These are phyloP conservation scores for Emydoidea blandingii DNA, from an alignment of 2,797 vertebrate genomes.

Conservation along the genomic window DNA sequence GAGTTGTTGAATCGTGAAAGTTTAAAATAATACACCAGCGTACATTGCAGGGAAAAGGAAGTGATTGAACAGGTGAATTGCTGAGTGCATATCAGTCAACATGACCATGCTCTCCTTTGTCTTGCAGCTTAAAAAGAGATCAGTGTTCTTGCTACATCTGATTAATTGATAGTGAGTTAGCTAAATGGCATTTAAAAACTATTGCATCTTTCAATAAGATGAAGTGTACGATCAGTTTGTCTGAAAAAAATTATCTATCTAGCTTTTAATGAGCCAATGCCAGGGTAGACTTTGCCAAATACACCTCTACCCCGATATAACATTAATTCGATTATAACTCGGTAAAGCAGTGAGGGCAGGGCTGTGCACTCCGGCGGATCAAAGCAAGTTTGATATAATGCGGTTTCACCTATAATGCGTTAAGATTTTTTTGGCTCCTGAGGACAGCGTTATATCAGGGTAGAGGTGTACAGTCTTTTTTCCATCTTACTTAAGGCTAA, in stretches of 20 bases:
- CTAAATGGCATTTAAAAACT: not conserved
- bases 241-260: not conserved
- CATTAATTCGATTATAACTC: no score
- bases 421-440: no score
- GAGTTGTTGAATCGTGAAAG: not conserved
- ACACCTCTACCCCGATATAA: no score
- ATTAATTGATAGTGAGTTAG: not conserved
- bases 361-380: no score
- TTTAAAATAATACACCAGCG: rapidly evolving
- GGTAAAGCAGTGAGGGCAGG: no score
- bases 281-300: not conserved
- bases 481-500: not conserved
- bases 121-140: not conserved
- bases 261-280: not conserved
- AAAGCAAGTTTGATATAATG: no score
- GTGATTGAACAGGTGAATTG: not conserved
- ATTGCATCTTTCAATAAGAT: not conserved
- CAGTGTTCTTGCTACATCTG: not conserved
- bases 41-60: not conserved
- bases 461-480: not conserved
- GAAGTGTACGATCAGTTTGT: not conserved
- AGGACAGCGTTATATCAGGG: no score
- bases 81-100: rapidly evolving
- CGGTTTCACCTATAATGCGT: no score
- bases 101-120: not conserved